Conservation (phyloP, 2,888 invertebrate species). For the Pogonocherus hispidulus region DNA sequence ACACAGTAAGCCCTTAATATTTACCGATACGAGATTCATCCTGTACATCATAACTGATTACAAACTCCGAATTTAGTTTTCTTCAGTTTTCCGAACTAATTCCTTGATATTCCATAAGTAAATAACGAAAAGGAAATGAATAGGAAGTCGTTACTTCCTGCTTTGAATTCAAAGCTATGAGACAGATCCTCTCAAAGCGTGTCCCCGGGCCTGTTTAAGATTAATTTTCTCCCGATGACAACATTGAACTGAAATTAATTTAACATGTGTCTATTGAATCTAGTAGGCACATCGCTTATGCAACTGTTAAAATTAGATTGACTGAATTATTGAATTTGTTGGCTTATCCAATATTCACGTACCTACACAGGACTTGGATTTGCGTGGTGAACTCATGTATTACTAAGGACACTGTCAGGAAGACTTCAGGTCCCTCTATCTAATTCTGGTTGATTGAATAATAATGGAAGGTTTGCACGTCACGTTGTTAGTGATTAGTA, state of each 20-base stretch:
- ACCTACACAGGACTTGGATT: neutral
- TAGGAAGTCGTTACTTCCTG: conserved; percentile 52
- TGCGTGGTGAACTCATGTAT: neutral
- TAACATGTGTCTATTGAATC: conserved; percentile 22
- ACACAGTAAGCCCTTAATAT: no score
- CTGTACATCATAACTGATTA: neutral
- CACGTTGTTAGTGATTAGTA: no score
- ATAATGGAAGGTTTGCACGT: neutral
- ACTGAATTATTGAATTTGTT: conserved; percentile 15
- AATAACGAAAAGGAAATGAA: conserved; percentile 55
- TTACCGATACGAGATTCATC: no score
- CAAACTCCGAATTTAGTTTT: conserved; percentile 13
- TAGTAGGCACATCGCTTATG: neutral
- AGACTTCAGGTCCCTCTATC: no score
- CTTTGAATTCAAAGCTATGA: conserved; percentile 42
- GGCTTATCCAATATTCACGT: conserved; percentile 6
- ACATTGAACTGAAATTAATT: conserved; percentile 22
- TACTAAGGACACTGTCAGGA: neutral
- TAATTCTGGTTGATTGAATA: no score
- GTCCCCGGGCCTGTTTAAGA: conserved; percentile 49
- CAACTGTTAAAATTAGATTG: conserved; percentile 1
- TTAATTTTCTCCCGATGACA: conserved; percentile 50
- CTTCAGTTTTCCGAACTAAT: conserved; percentile 32
- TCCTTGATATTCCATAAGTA: conserved; percentile 44
- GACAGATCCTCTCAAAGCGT: conserved; percentile 47